Evolutionary conservation across 1,140 invertebrate genomes (phyloP).

Genomic region (Lepidostoma basale): DNA sequence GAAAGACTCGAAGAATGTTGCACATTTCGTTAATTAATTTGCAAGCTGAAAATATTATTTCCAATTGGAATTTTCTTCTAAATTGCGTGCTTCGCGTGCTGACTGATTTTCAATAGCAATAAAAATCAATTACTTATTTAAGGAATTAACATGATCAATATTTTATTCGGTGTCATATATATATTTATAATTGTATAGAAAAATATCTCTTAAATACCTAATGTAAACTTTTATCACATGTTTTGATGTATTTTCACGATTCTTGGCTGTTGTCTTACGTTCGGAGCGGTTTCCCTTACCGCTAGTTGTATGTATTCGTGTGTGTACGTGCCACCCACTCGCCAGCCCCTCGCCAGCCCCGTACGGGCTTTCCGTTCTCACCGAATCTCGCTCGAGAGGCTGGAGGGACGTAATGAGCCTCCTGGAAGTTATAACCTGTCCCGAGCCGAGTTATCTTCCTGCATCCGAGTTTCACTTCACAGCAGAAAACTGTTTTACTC

Average conservation of each 20-base stretch:
- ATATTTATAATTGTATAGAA: constrained; percentile 44
- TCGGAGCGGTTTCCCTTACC: constrained; percentile 12
- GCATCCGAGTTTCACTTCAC: too few relatives aligned
- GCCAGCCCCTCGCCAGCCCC: neutral
- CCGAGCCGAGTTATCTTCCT: too few relatives aligned
- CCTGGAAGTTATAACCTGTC: too few relatives aligned
- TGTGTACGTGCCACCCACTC: constrained; percentile 31
- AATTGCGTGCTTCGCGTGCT: constrained; percentile 65
- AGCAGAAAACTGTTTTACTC: too few relatives aligned
- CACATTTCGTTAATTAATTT: constrained; percentile 21
- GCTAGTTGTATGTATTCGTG: constrained; percentile 28
- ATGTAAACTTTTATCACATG: constrained; percentile 34
- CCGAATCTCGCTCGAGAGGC: too few relatives aligned
- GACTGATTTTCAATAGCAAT: constrained; percentile 66
- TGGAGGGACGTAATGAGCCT: too few relatives aligned
- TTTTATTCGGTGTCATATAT: constrained; percentile 46
- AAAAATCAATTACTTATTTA: constrained; percentile 64
- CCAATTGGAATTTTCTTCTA: constrained; percentile 55
- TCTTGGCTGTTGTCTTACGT: constrained; percentile 37
- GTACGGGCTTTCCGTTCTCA: neutral
- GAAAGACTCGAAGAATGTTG: constrained; percentile 1
- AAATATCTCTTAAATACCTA: constrained; percentile 38
- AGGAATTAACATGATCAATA: constrained; percentile 63
- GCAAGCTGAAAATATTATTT: constrained; percentile 39
- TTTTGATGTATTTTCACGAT: constrained; percentile 36